Evolutionary conservation across 2,797 vertebrate genomes (phyloP).

Genomic region (Enteromius mattozi): DNA sequence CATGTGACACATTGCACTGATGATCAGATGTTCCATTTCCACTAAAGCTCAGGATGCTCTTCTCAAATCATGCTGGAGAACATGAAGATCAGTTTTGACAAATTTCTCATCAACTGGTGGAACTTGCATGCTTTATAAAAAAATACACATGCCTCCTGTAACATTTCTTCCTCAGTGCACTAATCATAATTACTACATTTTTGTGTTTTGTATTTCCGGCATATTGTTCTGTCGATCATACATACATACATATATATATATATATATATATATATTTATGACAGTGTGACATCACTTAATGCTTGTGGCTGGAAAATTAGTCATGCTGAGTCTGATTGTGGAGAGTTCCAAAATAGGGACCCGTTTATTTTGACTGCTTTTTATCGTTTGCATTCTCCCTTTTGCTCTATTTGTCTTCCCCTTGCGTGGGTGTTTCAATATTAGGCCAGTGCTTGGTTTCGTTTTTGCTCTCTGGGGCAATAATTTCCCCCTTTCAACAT

Average conservation of each 20-base stretch:
- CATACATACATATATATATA: too few species aligned
- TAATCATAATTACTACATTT: background rate
- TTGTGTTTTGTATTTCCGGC: background rate
- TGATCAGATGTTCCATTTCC: background rate
- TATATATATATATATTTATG: background rate
- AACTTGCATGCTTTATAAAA: background rate
- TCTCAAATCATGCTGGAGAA: background rate
- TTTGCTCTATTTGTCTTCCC: slow-evolving; percentile 21
- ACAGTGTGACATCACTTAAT: background rate
- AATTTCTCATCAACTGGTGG: background rate
- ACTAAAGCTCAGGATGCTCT: background rate
- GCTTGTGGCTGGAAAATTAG: slow-evolving; percentile 26
- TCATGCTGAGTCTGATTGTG: slow-evolving; percentile 11
- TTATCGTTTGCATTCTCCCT: slow-evolving; percentile 18
- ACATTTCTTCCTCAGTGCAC: background rate
- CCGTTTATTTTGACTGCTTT: background rate
- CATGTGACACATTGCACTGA: background rate
- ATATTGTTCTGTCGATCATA: background rate
- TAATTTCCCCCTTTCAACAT: slow-evolving; percentile 41
- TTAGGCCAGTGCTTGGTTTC: slow-evolving; percentile 43
- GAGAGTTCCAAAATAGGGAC: slow-evolving; percentile 6
- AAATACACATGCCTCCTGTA: background rate
- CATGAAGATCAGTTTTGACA: background rate
- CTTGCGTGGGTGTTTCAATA: slow-evolving; percentile 50
- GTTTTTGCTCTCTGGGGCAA: slow-evolving; percentile 47